Evolutionary conservation across 2,888 invertebrate genomes (phyloP), one percentile per base, ranked within the genome.

Genomic region (Acleris holmiana): DNA sequence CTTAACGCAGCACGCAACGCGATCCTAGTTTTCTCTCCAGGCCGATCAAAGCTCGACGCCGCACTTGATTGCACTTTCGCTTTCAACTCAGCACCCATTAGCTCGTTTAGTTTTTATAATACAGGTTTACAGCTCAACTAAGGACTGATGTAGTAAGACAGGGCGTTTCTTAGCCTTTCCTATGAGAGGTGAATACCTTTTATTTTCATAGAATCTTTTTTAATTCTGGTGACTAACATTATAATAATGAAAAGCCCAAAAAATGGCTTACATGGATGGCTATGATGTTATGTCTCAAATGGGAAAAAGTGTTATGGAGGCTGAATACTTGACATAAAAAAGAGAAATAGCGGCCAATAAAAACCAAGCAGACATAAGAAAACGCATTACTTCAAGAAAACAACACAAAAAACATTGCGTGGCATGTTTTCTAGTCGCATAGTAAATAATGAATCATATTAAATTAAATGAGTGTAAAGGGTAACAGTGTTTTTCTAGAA

Each of bases 1-100:
- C 41, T 55, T 54, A 29, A 53, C 29, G 21, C 29, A n/a, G 13
- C 55, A 64, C 58, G 53, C 58, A 50, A 46, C 46, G 46, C 46
- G 46, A 44, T 67, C 58, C 67, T 59, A 58, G 62, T 67, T 67
- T 66, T 67, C 67, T 63, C 67, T 63, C 67, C 65, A 54, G 49
- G 40, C 68, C 60, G 71, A 70, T 68, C 69, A 68, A 68, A 63
- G 69, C 59, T 58, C 47, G 71, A 65, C 72, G 70, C 67, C 70
- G 71, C 74, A 78, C 80, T 84, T 78, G 82, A 85, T 84, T 78
- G 80, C 87, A 86, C 88, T 89, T 88, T 89, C 89, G 79, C 87
- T 89, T 85, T 88, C 83, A 71, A 77, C 72, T 70, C 74, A 77
- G 77, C 76, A 75, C 73, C 75, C 53, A 59, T 47, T 50, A 55